phyloP scores from a whole-genome alignment of 2,797 vertebrate genomes.

The Sebastes miniatus region DNA sequence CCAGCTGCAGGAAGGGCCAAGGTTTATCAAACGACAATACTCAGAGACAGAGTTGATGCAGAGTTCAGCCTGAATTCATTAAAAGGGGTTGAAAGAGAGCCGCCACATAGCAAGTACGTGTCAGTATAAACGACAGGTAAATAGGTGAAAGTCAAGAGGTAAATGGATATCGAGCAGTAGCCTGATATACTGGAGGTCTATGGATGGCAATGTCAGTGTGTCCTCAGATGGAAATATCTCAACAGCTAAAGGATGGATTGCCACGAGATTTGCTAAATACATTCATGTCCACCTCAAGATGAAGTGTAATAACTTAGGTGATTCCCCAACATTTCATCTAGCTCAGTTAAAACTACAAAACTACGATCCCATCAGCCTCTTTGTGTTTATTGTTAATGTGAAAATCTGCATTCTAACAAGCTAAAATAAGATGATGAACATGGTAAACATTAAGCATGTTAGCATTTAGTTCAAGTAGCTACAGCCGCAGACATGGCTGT shows the following conservation, averaged over 20 bases:
- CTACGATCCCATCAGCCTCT: too few species aligned
- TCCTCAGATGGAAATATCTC: too few species aligned
- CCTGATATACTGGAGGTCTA: too few species aligned
- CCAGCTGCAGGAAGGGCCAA: conserved; percentile 37
- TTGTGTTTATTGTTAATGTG: too few species aligned
- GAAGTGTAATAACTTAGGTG: too few species aligned
- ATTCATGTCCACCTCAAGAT: too few species aligned
- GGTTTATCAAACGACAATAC: conserved; percentile 49
- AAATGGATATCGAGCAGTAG: not conserved
- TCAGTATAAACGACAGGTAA: conserved; percentile 7
- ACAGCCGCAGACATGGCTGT: not conserved
- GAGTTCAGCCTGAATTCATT: conserved; percentile 39
- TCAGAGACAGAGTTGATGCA: conserved; percentile 42
- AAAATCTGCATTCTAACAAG: too few species aligned
- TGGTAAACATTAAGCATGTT: not conserved
- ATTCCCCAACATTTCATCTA: too few species aligned
- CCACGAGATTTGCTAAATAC: too few species aligned
- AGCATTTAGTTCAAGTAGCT: not conserved
- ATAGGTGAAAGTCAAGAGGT: not conserved
- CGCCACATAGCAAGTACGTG: not conserved
- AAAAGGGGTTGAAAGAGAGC: not conserved
- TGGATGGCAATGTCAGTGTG: not conserved
- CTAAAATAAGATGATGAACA: not conserved
- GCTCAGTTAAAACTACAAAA: too few species aligned
- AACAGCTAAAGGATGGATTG: too few species aligned